Evolutionary conservation across 35 echinoderm and acorn worm genomes (phyloP), one percentile per base, ranked within the genome.

Genomic region (Amphiura filiformis): DNA sequence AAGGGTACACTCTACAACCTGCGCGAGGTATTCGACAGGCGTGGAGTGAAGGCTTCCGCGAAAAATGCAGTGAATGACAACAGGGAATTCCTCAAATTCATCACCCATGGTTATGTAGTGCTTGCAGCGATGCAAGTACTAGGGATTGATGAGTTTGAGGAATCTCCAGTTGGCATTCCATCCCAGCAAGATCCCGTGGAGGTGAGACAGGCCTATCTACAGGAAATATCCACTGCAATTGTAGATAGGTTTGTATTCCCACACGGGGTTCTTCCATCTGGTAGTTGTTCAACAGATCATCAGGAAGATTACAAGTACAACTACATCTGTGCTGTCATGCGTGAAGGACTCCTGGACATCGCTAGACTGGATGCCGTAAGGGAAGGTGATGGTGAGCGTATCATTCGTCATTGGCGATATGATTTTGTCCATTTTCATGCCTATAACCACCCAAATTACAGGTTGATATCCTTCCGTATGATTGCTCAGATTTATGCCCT

Each of bases 351-450:
- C 28, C 61, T 70, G 15, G 61, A 70, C 28, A 18, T 26, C 15
- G 61, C 61, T 26, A 70, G 61, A 23, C 61, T 70, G 4, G 61
- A 70, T 70, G 61, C 61, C 28, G 61, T 70, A 1, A 70, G 26
- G 26, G 61, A 70, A 70, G 61, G 61, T 18, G 61, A 70, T 70
- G 61, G 61, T n/a, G 61, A 70, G 28, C 61, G 9, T 30, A 70
- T 47, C 41, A 47, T 47, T 17, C 41, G 41, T 30, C 61, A 1
- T n/a, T 70, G 61, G 61, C 61, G 61, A 1, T 26, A 70, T n/a
- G 61, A 70, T 70, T n/a, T 70, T 70, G 61, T 70, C 7, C 61
- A 70, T n/a, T 70, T 70, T 70, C 61, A 70, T 70, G 61, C 28
- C 2, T 70, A 70, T n/a, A 70, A 70, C 26, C 61, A 70, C 28